Conservation (phyloP, 2,797 vertebrate genomes). For the Chelidonichthys spinosus region DNA sequence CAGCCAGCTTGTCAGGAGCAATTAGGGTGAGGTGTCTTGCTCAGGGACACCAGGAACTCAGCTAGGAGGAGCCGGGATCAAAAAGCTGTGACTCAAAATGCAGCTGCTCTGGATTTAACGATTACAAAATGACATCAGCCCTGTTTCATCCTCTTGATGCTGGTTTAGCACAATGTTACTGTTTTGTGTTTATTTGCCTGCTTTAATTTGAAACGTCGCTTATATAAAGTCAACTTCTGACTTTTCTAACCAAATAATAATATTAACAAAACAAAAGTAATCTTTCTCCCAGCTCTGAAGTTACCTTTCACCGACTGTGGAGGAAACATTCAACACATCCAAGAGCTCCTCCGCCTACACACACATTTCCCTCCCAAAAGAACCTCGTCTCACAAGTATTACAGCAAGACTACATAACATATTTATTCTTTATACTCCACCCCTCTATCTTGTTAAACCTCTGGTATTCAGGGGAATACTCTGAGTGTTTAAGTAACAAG, state of each 20-base stretch:
- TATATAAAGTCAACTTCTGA: conserved; percentile 34
- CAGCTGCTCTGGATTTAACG: no score
- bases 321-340: conserved; percentile 21
- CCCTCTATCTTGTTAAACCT: conserved; percentile 7
- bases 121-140: no score
- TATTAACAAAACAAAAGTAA: background rate
- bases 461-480: conserved; percentile 3
- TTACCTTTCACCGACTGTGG: conserved; percentile 32
- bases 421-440: background rate
- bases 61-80: no score
- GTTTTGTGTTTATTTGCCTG: no score
- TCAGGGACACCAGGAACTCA: no score
- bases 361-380: conserved; percentile 5
- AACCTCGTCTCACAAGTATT: background rate
- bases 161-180: no score
- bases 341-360: conserved; percentile 7
- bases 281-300: conserved; percentile 25
- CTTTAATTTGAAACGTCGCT: no score
- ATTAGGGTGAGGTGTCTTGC: no score
- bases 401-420: conserved; percentile 39
- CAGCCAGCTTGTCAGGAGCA: no score
- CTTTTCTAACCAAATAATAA: background rate
- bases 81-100: no score
- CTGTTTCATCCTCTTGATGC: no score
- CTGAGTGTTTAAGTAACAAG: background rate